These are phyloP conservation scores for Blastobasis adustella DNA, from an alignment of 2,888 invertebrate genomes.

Conservation along the genomic window DNA sequence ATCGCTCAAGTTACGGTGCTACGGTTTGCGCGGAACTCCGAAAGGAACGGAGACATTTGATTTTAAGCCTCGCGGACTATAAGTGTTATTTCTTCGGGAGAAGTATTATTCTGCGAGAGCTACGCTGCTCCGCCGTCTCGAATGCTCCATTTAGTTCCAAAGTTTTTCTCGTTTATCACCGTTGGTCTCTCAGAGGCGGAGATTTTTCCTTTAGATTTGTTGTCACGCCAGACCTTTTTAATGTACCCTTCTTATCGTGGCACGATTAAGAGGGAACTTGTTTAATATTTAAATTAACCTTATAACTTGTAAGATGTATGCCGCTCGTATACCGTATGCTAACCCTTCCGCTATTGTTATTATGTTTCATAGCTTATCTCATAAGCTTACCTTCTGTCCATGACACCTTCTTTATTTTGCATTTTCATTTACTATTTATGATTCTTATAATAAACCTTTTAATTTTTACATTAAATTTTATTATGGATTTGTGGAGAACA, in stretches of 20 bases:
- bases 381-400: too few species aligned
- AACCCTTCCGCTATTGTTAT: neutral
- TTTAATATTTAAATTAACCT: slow-evolving; percentile 31
- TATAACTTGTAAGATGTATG: neutral
- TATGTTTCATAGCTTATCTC: too few species aligned
- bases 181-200: slow-evolving; percentile 72
- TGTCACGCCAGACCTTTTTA: slow-evolving; percentile 76
- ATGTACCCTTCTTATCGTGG: slow-evolving; percentile 71
- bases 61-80: slow-evolving; percentile 74
- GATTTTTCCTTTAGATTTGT: slow-evolving; percentile 76
- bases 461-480: too few species aligned
- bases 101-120: slow-evolving; percentile 73
- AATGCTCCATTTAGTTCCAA: slow-evolving; percentile 75
- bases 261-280: slow-evolving; percentile 62
- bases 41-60: slow-evolving; percentile 66
- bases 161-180: slow-evolving; percentile 76
- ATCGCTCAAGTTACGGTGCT: slow-evolving; percentile 47
- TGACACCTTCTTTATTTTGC: too few species aligned
- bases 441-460: too few species aligned
- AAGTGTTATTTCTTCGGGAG: slow-evolving; percentile 72
- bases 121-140: slow-evolving; percentile 69
- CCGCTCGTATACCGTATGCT: neutral
- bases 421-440: too few species aligned
- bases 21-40: slow-evolving; percentile 48
- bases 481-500: too few species aligned